These are phyloP conservation scores for Lontra canadensis DNA, from an alignment of 2,113 vertebrate genomes.

Conservation along the genomic window DNA sequence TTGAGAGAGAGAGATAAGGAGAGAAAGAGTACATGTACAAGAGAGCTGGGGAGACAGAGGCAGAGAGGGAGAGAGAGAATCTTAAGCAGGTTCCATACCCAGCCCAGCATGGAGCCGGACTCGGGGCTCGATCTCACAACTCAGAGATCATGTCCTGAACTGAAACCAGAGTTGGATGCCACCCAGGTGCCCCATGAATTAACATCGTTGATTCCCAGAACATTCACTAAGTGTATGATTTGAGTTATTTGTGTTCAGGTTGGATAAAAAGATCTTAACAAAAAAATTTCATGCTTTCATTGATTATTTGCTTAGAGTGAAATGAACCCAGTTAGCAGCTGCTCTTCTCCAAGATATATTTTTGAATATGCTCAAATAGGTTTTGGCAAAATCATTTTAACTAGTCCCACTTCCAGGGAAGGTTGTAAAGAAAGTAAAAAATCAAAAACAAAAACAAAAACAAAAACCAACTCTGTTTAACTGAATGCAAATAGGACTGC, in stretches of 20 bases:
- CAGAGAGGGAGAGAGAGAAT: neutral
- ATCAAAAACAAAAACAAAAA: no score
- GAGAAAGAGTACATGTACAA: neutral
- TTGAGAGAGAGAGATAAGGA: neutral
- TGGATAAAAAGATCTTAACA: neutral
- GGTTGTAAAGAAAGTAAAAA: neutral
- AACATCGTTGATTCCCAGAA: neutral
- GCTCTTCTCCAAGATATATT: neutral
- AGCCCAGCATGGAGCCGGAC: neutral
- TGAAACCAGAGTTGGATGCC: neutral
- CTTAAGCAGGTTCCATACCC: neutral
- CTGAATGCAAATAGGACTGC: neutral
- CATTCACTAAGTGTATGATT: neutral
- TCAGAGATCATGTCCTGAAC: neutral
- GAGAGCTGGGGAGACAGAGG: neutral
- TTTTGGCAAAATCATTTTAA: neutral
- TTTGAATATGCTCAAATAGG: neutral
- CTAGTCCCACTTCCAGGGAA: neutral
- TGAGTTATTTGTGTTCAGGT: neutral
- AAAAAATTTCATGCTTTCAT: neutral
- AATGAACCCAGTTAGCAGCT: neutral
- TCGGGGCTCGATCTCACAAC: neutral
- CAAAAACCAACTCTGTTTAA: neutral
- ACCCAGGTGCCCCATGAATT: neutral
- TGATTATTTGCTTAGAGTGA: neutral